phyloP scores from a whole-genome alignment of 2,797 vertebrate genomes.

The Macropus fuliginosus region DNA sequence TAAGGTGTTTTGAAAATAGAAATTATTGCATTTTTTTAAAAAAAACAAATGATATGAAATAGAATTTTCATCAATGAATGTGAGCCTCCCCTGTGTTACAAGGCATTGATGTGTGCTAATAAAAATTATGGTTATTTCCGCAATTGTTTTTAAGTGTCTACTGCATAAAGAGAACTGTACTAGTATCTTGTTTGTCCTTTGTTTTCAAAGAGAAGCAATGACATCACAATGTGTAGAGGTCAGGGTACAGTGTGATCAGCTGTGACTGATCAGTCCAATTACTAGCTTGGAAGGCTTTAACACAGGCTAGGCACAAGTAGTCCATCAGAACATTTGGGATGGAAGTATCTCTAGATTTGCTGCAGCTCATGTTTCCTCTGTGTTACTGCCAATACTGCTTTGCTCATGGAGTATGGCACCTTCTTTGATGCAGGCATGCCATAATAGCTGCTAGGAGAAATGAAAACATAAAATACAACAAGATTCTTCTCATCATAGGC shows the following conservation, averaged over 20 bases:
- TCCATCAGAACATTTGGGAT: neutral
- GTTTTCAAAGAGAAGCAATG: neutral
- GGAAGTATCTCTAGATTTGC: neutral
- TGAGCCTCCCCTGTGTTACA: neutral
- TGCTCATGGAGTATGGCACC: neutral
- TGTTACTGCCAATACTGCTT: neutral
- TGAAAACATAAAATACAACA: neutral
- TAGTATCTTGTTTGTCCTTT: neutral
- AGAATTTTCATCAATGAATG: neutral
- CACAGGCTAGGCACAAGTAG: neutral
- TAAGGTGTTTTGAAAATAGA: neutral
- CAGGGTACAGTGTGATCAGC: neutral
- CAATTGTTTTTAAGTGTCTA: neutral
- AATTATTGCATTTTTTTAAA: neutral
- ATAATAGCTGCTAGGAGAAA: neutral
- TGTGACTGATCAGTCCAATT: neutral
- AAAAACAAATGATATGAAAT: neutral
- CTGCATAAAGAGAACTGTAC: neutral
- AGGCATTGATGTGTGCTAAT: neutral
- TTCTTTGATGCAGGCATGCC: neutral
- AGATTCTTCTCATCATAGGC: neutral
- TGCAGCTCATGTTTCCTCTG: neutral
- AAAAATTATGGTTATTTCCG: neutral
- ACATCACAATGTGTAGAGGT: neutral
- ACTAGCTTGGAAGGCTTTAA: neutral